Evolutionary conservation across 1,140 invertebrate genomes (phyloP).

Genomic region (Latrodectus geometricus): DNA sequence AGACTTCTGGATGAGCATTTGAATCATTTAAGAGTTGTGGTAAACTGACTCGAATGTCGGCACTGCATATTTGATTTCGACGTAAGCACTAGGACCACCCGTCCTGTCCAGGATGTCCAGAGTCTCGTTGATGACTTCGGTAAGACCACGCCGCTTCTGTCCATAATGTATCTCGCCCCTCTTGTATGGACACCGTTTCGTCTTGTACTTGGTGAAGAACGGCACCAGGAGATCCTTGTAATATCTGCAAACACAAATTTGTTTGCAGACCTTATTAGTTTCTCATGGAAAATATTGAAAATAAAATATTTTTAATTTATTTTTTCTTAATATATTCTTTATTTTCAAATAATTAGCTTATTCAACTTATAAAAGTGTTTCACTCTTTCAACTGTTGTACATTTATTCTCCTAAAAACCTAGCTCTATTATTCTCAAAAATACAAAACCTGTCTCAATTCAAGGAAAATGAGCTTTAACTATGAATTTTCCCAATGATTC

Average conservation of each 20-base stretch:
- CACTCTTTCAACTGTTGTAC: too few species aligned
- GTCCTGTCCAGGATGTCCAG: constrained; percentile 39
- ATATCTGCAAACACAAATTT: constrained; percentile 17
- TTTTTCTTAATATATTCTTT: not conserved
- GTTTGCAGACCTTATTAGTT: not conserved
- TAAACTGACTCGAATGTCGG: constrained; percentile 42
- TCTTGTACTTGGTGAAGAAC: constrained; percentile 35
- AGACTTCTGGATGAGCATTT: too few species aligned
- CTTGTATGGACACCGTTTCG: not conserved
- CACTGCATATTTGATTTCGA: constrained; percentile 50
- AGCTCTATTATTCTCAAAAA: too few species aligned
- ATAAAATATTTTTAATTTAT: too few species aligned
- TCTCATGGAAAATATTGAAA: not conserved
- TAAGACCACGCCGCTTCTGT: not conserved
- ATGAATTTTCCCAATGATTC: too few species aligned
- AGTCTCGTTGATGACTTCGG: constrained; percentile 29
- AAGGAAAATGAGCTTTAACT: too few species aligned
- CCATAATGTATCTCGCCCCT: constrained; percentile 42
- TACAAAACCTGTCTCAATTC: too few species aligned
- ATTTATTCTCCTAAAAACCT: too few species aligned
- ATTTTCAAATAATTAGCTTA: not conserved
- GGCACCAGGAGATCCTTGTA: constrained; percentile 28
- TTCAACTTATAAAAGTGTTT: too few species aligned
- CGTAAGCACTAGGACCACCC: constrained; percentile 32
- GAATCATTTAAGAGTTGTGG: constrained; percentile 13